Evolutionary conservation across 1,140 invertebrate species (phyloP).

Genomic region (Drosophila funebris): DNA sequence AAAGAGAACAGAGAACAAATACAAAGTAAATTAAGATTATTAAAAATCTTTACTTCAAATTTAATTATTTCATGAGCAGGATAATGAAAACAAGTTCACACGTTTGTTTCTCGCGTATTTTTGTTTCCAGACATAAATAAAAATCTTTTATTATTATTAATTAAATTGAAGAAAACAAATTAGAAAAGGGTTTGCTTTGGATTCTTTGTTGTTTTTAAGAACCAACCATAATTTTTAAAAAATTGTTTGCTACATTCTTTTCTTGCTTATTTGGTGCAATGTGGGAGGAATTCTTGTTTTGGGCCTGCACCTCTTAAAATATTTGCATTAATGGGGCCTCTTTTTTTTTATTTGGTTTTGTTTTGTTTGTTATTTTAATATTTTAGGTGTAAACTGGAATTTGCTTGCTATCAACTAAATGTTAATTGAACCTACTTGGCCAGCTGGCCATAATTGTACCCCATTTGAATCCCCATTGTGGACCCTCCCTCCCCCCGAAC

Average conservation of each 20-base stretch:
- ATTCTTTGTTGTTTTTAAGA: not conserved
- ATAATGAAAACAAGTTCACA: too few species aligned
- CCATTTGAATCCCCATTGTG: not conserved
- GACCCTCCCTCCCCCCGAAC: not conserved
- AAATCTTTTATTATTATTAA: too few species aligned
- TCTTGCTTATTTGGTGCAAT: conserved; percentile 20
- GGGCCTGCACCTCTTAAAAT: not conserved
- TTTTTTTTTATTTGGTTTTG: conserved; percentile 19
- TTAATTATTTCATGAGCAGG: too few species aligned
- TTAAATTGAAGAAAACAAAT: too few species aligned
- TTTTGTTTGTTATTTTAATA: conserved; percentile 9
- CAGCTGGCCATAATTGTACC: conserved; percentile 16
- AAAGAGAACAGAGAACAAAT: too few species aligned
- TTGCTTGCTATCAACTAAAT: conserved; percentile 73
- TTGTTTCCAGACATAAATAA: too few species aligned
- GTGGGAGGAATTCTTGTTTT: conserved; percentile 53
- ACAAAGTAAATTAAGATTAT: too few species aligned
- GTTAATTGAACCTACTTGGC: conserved; percentile 54
- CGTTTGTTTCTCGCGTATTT: too few species aligned
- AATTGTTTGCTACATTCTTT: conserved; percentile 33
- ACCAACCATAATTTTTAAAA: conserved; percentile 36
- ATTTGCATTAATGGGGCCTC: not conserved
- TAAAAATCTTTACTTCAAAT: too few species aligned
- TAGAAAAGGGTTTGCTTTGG: too few species aligned
- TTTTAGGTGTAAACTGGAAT: conserved; percentile 77